Evolutionary conservation across 2,888 invertebrate species (phyloP).

Genomic region (Cephus nigrinus): DNA sequence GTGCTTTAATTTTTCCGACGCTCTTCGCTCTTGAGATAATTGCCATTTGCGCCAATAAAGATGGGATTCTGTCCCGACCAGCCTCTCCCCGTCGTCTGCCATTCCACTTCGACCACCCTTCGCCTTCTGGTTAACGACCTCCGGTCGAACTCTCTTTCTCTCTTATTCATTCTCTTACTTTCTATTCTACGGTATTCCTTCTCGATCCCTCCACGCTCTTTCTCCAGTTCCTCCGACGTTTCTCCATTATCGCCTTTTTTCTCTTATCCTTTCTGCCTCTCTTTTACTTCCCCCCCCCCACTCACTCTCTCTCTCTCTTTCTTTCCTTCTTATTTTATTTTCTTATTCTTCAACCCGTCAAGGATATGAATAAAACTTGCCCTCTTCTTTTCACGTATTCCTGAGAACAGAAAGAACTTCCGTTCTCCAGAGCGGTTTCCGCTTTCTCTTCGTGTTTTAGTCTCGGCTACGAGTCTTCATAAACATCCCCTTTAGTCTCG

Average conservation of each 20-base stretch:
- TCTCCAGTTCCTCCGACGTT: too few relatives aligned
- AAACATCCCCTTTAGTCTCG: too few relatives aligned
- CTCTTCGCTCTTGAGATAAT: constrained; percentile 40
- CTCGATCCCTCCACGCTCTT: too few relatives aligned
- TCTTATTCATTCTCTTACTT: too few relatives aligned
- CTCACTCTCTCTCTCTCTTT: constrained; percentile 2
- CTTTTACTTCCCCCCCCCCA: constrained; percentile 5
- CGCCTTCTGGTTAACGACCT: constrained; percentile 27
- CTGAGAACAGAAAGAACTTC: too few relatives aligned
- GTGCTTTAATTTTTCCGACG: constrained; percentile 8
- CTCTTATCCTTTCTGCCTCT: neutral
- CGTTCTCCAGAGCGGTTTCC: too few relatives aligned
- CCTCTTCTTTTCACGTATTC: too few relatives aligned
- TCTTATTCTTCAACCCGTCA: neutral
- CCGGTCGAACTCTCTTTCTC: neutral
- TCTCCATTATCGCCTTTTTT: too few relatives aligned
- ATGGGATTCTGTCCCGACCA: constrained; percentile 26
- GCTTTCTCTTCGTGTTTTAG: too few relatives aligned
- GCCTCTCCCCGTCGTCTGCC: constrained; percentile 6
- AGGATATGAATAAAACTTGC: too few relatives aligned
- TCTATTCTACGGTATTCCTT: too few relatives aligned
- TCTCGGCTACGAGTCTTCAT: too few relatives aligned
- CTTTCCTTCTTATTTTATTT: constrained; percentile 9
- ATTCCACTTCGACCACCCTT: neutral
- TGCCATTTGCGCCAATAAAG: constrained; percentile 46